Conservation (phyloP, 2,113 vertebrate genomes). For the Antigone vipio region DNA sequence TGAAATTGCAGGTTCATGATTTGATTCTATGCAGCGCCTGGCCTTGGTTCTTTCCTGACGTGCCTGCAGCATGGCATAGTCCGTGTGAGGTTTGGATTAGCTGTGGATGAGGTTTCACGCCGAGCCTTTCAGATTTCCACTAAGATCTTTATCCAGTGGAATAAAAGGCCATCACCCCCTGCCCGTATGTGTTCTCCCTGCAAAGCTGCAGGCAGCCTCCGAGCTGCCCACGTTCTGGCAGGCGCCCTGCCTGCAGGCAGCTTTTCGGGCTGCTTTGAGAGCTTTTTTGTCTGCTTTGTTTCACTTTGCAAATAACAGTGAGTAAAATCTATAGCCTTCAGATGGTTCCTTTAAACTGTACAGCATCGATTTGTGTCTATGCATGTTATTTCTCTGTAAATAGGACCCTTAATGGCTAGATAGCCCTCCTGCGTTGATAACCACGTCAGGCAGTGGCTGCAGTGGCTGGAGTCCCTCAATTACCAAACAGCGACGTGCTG, state of each 20-base stretch:
- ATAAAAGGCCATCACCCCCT: slow-evolving; percentile 43
- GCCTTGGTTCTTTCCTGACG: neutral
- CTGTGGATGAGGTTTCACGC: neutral
- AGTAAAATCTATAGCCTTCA: neutral
- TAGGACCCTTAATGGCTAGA: neutral
- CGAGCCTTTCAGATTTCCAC: slow-evolving; percentile 13
- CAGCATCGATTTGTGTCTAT: neutral
- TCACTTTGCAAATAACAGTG: neutral
- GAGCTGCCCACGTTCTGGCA: slow-evolving; percentile 23
- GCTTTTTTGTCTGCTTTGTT: neutral
- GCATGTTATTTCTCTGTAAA: neutral
- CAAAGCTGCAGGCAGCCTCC: slow-evolving; percentile 7
- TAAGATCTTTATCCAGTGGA: slow-evolving; percentile 35
- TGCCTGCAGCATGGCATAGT: neutral
- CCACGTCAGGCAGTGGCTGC: neutral
- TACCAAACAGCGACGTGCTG: fast-evolving
- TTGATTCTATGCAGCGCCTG: neutral
- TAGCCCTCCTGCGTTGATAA: neutral
- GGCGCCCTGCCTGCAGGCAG: neutral
- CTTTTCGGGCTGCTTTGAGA: neutral
- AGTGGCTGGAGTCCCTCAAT: neutral
- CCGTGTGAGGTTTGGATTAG: neutral
- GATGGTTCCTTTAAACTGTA: neutral
- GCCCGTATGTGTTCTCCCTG: slow-evolving; percentile 36
- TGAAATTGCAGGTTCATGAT: neutral